Evolutionary conservation across 2,113 vertebrate species (phyloP), one percentile per base, ranked within the genome.

Genomic region (Rhinoptilus africanus): DNA sequence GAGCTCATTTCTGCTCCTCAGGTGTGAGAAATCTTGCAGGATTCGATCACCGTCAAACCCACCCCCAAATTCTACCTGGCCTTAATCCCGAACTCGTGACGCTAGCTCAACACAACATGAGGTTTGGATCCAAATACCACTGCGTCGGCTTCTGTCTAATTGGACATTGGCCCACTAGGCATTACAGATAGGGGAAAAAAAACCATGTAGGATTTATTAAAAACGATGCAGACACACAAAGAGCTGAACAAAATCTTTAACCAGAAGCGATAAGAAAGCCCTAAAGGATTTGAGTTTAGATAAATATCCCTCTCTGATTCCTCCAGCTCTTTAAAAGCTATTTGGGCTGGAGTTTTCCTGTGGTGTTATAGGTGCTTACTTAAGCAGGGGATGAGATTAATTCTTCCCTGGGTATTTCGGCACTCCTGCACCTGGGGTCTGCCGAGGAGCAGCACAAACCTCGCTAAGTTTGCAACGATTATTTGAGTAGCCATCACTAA

Each of bases 151-250:
- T 72, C 39, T 1, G 5, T 26, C 53, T 66, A 88, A 86, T 16
- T 35, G 89, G 80, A 43, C 84, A 4, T n/a, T 62, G 51, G 60
- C 73, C 68, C 76, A 11, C 37, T 16, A 47, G 90, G 62, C 80
- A 64, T 60, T 67, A 23, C 32, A 67, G 88, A 35, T 3, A 43
- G 62, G 5, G 39, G 4, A 13, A 18, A 37, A 84, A 91, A 32
- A n/a, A 1, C 51, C 51, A 54, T 26, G 4, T 59, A 19, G 81
- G 68, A 71, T 56, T 26, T 92, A 83, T 83, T 54, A 30, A 19
- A 77, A 95, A 27, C 13, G 53, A 41, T 56, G 75, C 68, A n/a
- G 88, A 84, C 54, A 62, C 81, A 93, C 93, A 94, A 96, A 92
- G 86, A 92, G 47, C 72, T 41, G 83, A 80, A 54, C 59, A 62